Conservation (phyloP, 2,888 invertebrate genomes). For the Drosophila formosana region DNA sequence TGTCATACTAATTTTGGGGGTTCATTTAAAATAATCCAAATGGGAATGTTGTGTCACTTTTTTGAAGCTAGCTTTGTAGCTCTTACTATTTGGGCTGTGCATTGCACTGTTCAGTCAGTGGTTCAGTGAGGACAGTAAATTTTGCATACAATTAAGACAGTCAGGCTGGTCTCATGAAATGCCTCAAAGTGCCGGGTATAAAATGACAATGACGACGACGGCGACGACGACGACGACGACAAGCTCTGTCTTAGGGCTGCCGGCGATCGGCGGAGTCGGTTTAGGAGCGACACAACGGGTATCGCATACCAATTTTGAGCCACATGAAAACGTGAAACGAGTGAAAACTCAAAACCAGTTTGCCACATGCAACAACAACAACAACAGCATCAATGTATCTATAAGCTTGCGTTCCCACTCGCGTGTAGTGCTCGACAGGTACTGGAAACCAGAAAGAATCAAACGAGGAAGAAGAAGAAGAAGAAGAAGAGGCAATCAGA, state of each 20-base stretch:
- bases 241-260: conserved; percentile 57
- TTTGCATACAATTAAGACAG: too few relatives aligned
- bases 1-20: too few relatives aligned
- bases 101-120: too few relatives aligned
- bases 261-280: conserved; percentile 18
- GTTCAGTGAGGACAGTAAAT: too few relatives aligned
- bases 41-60: too few relatives aligned
- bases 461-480: conserved; percentile 7
- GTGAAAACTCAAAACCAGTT: conserved; percentile 77
- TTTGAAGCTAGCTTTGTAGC: too few relatives aligned
- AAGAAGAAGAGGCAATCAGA: conserved; percentile 21
- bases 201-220: conserved; percentile 21
- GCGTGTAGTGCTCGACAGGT: conserved; percentile 30
- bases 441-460: conserved; percentile 50
- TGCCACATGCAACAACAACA: conserved; percentile 15
- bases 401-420: not conserved
- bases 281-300: conserved; percentile 29
- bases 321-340: conserved; percentile 73
- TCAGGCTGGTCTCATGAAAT: not conserved
- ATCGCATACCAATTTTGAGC: conserved; percentile 75
- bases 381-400: not conserved
- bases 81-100: too few relatives aligned
- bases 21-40: too few relatives aligned
- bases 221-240: conserved; percentile 23
- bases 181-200: not conserved